phyloP scores from a whole-genome alignment of 2,113 vertebrate genomes.

The Aegypius monachus region DNA sequence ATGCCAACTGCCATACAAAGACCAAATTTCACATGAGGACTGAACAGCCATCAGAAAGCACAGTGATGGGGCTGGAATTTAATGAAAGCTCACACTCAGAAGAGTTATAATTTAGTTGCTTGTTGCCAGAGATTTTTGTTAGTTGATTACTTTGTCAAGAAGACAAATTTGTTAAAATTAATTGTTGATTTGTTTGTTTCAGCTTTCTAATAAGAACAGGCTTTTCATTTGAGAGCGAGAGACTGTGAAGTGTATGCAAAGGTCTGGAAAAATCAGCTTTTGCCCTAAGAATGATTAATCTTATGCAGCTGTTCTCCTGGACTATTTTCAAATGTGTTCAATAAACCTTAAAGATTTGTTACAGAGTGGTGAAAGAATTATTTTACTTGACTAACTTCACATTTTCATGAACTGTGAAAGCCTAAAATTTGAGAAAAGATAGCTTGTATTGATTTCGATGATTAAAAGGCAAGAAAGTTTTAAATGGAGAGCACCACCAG shows the following conservation, averaged over 20 bases:
- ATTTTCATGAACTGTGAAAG: conserved; percentile 31
- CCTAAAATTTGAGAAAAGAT: conserved; percentile 4
- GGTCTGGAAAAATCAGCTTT: conserved; percentile 15
- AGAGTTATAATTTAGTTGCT: not conserved
- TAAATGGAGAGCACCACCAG: not conserved
- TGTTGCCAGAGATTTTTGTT: not conserved
- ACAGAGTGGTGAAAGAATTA: conserved; percentile 12
- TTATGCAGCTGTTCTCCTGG: conserved; percentile 42
- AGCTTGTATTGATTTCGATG: not conserved
- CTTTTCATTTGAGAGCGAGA: not conserved
- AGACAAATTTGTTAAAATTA: not conserved
- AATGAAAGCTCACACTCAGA: not conserved
- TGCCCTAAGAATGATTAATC: conserved; percentile 18
- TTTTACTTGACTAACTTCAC: conserved; percentile 3
- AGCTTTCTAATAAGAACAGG: not conserved
- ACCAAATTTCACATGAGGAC: not conserved
- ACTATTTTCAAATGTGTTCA: conserved; percentile 43
- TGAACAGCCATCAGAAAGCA: not conserved
- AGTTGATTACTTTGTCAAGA: not conserved
- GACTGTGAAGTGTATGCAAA: not conserved
- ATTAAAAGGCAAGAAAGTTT: conserved; percentile 9
- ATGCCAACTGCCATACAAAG: not conserved
- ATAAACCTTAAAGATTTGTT: conserved; percentile 45
- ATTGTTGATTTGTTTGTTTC: not conserved
- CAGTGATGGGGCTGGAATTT: not conserved